Evolutionary conservation across 2,113 vertebrate genomes (phyloP).

Genomic region (Poeciliopsis prolifica): DNA sequence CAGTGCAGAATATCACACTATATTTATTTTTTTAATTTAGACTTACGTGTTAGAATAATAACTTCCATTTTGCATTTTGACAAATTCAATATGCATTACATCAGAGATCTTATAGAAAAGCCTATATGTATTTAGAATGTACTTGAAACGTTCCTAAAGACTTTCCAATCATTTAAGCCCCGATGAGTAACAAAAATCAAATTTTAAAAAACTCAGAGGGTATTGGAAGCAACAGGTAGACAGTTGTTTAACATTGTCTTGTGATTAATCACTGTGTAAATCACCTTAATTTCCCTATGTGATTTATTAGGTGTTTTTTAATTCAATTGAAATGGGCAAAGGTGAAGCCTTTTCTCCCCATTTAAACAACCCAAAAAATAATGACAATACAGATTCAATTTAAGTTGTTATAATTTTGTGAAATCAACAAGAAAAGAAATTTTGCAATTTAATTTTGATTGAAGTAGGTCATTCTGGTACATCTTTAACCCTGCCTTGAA

Average conservation of each 20-base stretch:
- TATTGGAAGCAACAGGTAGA: neutral
- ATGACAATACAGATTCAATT: neutral
- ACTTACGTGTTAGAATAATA: neutral
- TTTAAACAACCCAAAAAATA: neutral
- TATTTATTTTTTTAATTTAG: conserved; percentile 27
- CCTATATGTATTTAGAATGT: conserved; percentile 21
- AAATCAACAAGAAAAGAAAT: neutral
- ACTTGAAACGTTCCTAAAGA: conserved; percentile 6
- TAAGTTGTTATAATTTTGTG: neutral
- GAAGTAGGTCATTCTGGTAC: neutral
- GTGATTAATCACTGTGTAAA: neutral
- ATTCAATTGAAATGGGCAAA: neutral
- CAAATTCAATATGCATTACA: conserved; percentile 14
- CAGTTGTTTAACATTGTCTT: neutral
- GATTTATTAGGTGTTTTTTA: too few relatives aligned
- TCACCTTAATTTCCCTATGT: neutral
- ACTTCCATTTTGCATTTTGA: conserved; percentile 21
- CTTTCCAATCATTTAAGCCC: conserved; percentile 1
- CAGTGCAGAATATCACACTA: conserved; percentile 31
- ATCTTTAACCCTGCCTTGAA: neutral
- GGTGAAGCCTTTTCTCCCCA: neutral
- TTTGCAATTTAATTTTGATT: neutral
- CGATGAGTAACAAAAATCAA: neutral
- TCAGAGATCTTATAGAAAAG: conserved; percentile 1
- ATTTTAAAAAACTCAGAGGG: conserved; percentile 1